Conservation (phyloP, 92 coral and sea anemone species). For the Epizoanthus fatuus region DNA sequence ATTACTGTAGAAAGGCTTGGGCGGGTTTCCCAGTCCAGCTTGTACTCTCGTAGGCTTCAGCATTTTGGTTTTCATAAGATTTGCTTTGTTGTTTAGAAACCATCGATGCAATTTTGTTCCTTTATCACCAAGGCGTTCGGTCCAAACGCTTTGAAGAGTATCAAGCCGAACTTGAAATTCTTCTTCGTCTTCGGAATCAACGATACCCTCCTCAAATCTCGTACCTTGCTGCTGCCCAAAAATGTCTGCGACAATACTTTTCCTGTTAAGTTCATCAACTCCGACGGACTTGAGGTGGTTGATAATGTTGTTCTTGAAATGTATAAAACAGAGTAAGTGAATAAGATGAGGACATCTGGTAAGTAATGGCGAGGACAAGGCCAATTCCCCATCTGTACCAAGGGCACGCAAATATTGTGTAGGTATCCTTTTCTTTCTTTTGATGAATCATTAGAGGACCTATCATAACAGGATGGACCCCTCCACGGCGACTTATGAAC, state of each 20-base stretch:
- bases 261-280: conserved; percentile 21
- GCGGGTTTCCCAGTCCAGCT: conserved; percentile 34
- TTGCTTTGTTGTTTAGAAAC: conserved; percentile 47
- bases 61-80: conserved; percentile 19
- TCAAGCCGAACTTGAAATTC: conserved; percentile 24
- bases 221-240: conserved; percentile 51
- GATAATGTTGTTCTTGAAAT: conserved; percentile 51
- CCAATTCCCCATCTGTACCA: conserved; percentile 57
- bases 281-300: conserved; percentile 54
- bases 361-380: conserved; percentile 53
- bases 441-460: conserved; percentile 58
- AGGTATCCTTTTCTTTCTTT: conserved; percentile 47
- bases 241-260: conserved; percentile 38
- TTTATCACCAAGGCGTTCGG: conserved; percentile 40
- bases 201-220: conserved; percentile 39
- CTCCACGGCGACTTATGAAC: conserved; percentile 39
- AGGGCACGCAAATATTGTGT: conserved; percentile 36
- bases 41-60: conserved; percentile 40
- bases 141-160: conserved; percentile 41
- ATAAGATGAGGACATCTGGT: conserved; percentile 40
- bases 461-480: conserved; percentile 59
- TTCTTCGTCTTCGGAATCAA: conserved; percentile 40
- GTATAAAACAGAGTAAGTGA: conserved; percentile 57
- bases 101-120: conserved; percentile 40
- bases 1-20: conserved; percentile 2